Evolutionary conservation across 2,888 invertebrate genomes (phyloP), one percentile per base, ranked within the genome.

Genomic region (Flexamia atlantica): DNA sequence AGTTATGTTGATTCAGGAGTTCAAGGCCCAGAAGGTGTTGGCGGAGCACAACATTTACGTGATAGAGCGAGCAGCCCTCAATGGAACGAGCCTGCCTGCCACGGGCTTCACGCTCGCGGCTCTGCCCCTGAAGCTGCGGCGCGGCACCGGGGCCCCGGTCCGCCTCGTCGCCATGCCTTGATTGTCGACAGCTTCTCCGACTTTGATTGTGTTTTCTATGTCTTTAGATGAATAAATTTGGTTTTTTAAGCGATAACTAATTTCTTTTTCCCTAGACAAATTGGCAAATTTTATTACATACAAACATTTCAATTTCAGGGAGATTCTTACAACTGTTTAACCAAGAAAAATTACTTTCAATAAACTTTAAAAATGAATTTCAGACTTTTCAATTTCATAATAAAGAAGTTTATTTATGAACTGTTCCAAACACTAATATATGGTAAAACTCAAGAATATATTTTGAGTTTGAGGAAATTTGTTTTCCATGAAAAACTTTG

Each of bases 121-220:
- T 0, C 91, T 93, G 89, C 94, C 94, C 0, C 91, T 94, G 88
- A 95, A 94, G 87, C 90, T 94, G 36, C 88, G 90, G 2, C 92
- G 92, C 84, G 93, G 93, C 0, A 93, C 93, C 84, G 94, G 94
- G 81, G 93, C 92, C 0, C 94, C 95, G 0, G 90, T 92, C 0
- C 90, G 94, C 0, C 89, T 95, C 12, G 90, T 93, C 0, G 93
- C 92, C 10, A 28, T 82, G 46, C 82, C 82, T 3, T 64, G 40
- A 81, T n/a, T 30, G n/a, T 30, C 14, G 36, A 36, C 36, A 7
- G 36, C 36, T 9, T 36, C 36, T 36, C 9, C 9, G 9, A 7
- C 36, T 9, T 36, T 46, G 14, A 17, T 46, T 46, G 46, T 3
- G 14, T 46, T 46, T 46, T 46, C 12, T 46, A 46, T 46, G 46